Percentiles rank a stretch among this genome's conserved stretches.
These are phyloP conservation scores for Calosoma granatense DNA, from an alignment of 1,140 invertebrate genomes.

Conservation along the genomic window DNA sequence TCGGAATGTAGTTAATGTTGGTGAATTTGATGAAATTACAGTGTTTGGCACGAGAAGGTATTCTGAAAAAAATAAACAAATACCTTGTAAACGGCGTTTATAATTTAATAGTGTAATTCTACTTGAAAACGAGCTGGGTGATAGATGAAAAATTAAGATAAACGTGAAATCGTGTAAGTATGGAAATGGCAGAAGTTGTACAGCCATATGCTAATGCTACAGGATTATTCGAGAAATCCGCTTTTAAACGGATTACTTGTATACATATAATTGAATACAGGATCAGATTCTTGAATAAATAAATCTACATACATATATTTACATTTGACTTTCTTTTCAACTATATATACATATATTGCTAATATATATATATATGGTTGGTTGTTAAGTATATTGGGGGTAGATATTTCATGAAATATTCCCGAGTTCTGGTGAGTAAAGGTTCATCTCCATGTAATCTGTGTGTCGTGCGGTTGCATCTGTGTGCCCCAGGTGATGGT, in stretches of 20 bases:
- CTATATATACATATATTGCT: no score
- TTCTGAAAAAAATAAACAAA: background rate
- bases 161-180: background rate
- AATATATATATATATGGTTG: no score
- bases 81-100: background rate
- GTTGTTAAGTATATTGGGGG: no score
- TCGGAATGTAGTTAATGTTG: no score
- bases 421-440: no score
- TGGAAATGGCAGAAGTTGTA: slow-evolving; percentile 2
- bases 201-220: background rate
- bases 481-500: background rate
- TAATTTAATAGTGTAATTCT: background rate
- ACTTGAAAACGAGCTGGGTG: background rate
- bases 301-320: no score
- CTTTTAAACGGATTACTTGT: background rate
- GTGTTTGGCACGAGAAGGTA: background rate
- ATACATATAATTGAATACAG: background rate
- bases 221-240: background rate
- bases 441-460: background rate
- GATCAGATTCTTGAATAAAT: background rate
- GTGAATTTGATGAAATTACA: background rate
- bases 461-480: background rate
- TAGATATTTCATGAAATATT: no score
- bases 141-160: background rate
- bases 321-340: no score